Conservation (phyloP, 1,140 invertebrate species). For the Platyscapa corneri region DNA sequence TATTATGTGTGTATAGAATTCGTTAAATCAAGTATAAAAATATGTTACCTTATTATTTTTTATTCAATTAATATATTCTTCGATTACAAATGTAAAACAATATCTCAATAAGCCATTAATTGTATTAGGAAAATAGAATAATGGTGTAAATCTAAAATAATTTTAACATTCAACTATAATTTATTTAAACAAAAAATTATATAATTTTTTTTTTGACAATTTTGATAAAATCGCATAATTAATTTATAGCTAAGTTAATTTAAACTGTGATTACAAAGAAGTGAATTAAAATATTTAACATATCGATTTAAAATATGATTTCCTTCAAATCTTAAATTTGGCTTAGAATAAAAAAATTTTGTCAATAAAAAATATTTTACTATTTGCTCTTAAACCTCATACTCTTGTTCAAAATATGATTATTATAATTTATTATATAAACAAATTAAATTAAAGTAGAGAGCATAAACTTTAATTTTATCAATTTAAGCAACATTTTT, state of each 20-base stretch:
- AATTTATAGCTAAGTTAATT: constrained; percentile 26
- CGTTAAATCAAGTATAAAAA: too few relatives aligned
- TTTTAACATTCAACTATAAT: constrained; percentile 48
- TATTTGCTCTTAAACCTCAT: neutral
- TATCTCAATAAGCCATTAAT: too few relatives aligned
- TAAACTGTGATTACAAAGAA: neutral
- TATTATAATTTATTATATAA: neutral
- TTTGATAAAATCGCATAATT: constrained; percentile 26
- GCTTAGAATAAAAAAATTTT: neutral
- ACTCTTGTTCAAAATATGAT: neutral
- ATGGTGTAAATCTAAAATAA: neutral
- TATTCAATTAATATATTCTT: too few relatives aligned
- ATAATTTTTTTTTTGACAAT: constrained; percentile 43
- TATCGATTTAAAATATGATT: too few relatives aligned
- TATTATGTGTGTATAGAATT: too few relatives aligned
- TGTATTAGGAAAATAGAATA: too few relatives aligned
- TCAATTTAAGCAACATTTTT: neutral
- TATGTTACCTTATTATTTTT: too few relatives aligned
- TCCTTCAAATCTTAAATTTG: too few relatives aligned
- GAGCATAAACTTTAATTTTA: neutral
- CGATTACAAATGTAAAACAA: too few relatives aligned
- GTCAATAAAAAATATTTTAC: neutral
- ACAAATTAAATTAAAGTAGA: constrained; percentile 13
- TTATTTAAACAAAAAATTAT: constrained; percentile 48
- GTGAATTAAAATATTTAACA: constrained; percentile 20